Conservation (phyloP, 2,797 vertebrate species). For the Percopsis omiscomaycus region DNA sequence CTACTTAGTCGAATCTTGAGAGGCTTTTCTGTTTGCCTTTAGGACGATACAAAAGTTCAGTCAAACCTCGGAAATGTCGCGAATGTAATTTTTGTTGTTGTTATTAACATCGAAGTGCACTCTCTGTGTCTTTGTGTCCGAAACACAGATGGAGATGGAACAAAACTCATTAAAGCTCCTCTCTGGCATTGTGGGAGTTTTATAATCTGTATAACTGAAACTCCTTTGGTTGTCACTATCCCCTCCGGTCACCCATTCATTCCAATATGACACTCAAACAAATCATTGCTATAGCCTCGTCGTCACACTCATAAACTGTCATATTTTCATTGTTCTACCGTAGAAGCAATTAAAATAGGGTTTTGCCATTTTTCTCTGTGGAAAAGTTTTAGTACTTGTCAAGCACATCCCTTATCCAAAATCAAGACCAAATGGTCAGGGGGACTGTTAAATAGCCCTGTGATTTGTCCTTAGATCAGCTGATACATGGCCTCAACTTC, state of each 20-base stretch:
- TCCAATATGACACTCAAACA: constrained; percentile 20
- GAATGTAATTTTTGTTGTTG: not conserved
- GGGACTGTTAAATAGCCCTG: not conserved
- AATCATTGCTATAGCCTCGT: constrained; percentile 1
- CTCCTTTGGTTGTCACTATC: constrained; percentile 30
- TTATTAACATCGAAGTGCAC: constrained; percentile 15
- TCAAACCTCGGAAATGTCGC: not conserved
- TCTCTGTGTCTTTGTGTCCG: constrained; percentile 22
- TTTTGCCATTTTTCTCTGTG: not conserved
- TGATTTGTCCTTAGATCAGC: not conserved
- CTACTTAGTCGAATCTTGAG: constrained; percentile 34
- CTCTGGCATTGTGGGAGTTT: constrained; percentile 35
- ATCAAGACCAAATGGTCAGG: not conserved
- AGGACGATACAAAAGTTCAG: not conserved
- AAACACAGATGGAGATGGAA: constrained; percentile 40
- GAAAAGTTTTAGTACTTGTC: not conserved
- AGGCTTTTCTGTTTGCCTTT: not conserved
- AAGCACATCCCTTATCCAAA: not conserved
- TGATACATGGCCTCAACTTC: not conserved
- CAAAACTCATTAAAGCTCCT: constrained; percentile 41
- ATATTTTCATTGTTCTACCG: not conserved
- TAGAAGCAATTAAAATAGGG: not conserved
- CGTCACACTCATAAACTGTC: not conserved
- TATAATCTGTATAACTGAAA: constrained; percentile 48
- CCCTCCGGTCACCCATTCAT: constrained; percentile 29